A percentile compares a stretch with the other conserved stretches of the same genome.
Conservation (phyloP, 2,888 invertebrate species). For the Monochamus alternatus region DNA sequence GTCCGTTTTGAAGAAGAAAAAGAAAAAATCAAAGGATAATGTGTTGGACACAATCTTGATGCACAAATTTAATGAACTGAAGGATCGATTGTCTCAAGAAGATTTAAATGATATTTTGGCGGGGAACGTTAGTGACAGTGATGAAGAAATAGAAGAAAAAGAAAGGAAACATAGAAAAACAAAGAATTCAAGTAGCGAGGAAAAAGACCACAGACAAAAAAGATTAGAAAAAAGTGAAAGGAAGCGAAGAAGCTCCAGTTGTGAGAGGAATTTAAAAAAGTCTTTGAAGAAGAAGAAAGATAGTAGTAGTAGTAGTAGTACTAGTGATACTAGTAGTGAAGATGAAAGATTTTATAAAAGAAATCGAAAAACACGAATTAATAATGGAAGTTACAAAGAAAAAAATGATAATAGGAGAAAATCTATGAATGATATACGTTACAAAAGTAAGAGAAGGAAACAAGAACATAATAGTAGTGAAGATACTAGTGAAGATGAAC, state of each 20-base stretch:
- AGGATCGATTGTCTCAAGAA: conserved; percentile 71
- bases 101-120: conserved; percentile 68
- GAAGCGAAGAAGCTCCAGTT: conserved; percentile 26
- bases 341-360: conserved; percentile 20
- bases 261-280: conserved; percentile 23
- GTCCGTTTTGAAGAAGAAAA: conserved; percentile 57
- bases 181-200: conserved; percentile 47
- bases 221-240: conserved; percentile 36
- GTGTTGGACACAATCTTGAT: conserved; percentile 81
- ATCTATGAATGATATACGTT: conserved; percentile 20
- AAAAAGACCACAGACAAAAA: conserved; percentile 39
- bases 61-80: conserved; percentile 80
- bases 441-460: conserved; percentile 14
- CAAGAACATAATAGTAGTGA: background rate
- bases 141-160: conserved; percentile 51
- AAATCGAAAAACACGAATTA: conserved; percentile 32
- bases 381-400: conserved; percentile 13
- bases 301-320: conserved; percentile 7
- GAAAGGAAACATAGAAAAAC: conserved; percentile 32
- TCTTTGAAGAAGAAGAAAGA: conserved; percentile 21
- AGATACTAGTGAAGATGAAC: conserved; percentile 22
- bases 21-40: conserved; percentile 69
- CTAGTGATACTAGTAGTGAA: conserved; percentile 33
- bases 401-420: conserved; percentile 19
- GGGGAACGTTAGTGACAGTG: conserved; percentile 68